These are phyloP conservation scores for Silurus glanis DNA, from an alignment of 2,113 vertebrate genomes.

Conservation along the genomic window DNA sequence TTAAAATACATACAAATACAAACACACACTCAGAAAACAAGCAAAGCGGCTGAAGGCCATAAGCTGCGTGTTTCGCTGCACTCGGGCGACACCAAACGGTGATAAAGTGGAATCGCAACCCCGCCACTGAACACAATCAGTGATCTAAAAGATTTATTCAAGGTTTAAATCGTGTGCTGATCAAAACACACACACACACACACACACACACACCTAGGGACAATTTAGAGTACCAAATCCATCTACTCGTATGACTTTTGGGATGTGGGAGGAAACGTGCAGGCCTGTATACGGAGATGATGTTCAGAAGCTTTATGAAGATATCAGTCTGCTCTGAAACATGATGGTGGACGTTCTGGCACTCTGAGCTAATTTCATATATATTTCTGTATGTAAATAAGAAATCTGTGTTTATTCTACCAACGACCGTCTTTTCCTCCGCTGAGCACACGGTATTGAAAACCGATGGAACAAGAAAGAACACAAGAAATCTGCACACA, in stretches of 20 bases:
- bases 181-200: neutral
- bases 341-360: neutral
- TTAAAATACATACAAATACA: no score
- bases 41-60: conserved; percentile 28
- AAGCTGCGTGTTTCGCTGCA: conserved; percentile 55
- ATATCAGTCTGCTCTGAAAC: neutral
- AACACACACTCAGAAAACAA: conserved; percentile 58
- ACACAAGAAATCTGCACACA: neutral
- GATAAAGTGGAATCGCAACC: conserved; percentile 3
- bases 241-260: neutral
- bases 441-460: neutral
- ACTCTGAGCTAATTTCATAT: neutral
- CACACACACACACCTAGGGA: neutral
- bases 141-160: neutral
- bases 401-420: neutral
- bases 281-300: neutral
- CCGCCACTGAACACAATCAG: neutral
- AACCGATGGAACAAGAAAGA: no score
- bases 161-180: neutral
- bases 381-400: neutral
- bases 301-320: neutral
- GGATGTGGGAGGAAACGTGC: neutral
- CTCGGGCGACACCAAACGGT: conserved; percentile 69
- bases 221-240: neutral
- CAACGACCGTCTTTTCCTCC: neutral